These are phyloP conservation scores for Pseudorhiza aurosa DNA, from an alignment of 30 jellyfish, hydroid and myxozoan species.

Conservation along the genomic window DNA sequence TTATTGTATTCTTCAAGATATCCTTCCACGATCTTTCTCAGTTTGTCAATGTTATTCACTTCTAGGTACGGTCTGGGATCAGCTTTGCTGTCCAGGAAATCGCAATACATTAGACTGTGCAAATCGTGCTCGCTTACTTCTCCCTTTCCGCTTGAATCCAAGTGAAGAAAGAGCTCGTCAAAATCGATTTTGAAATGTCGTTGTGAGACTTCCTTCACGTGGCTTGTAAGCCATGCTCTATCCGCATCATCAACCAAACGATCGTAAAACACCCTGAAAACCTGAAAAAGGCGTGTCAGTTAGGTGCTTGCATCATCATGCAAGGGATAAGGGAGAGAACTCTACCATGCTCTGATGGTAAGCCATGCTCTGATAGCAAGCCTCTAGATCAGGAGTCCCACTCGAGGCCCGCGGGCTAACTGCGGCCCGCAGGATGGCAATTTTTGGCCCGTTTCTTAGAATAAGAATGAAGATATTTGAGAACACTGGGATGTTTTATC, in stretches of 20 bases:
- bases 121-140: slow-evolving; percentile 80
- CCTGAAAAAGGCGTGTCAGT: slow-evolving; percentile 74
- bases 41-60: slow-evolving; percentile 76
- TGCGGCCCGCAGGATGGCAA: too few relatives aligned
- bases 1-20: slow-evolving; percentile 93
- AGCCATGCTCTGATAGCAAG: too few relatives aligned
- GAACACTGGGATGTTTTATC: too few relatives aligned
- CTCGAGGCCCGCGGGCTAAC: too few relatives aligned
- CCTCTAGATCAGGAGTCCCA: too few relatives aligned
- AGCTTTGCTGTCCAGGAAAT: slow-evolving; percentile 88
- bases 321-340: too few relatives aligned
- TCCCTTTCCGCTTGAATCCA: slow-evolving; percentile 79
- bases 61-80: slow-evolving; percentile 97
- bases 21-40: slow-evolving; percentile 87
- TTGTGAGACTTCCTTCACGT: slow-evolving; percentile 75
- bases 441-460: too few relatives aligned
- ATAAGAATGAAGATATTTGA: too few relatives aligned
- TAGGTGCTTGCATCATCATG: too few relatives aligned
- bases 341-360: too few relatives aligned
- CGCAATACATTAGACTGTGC: slow-evolving; percentile 94
- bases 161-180: slow-evolving; percentile 74
- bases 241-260: slow-evolving; percentile 96
- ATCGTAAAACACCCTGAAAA: slow-evolving; percentile 93
- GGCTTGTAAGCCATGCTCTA: slow-evolving; percentile 84
- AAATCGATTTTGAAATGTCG: slow-evolving; percentile 68